Percentiles rank a stretch among this genome's conserved stretches.
Evolutionary conservation across 2,113 vertebrate genomes (phyloP).

Genomic region (Paraplagusia blochii): DNA sequence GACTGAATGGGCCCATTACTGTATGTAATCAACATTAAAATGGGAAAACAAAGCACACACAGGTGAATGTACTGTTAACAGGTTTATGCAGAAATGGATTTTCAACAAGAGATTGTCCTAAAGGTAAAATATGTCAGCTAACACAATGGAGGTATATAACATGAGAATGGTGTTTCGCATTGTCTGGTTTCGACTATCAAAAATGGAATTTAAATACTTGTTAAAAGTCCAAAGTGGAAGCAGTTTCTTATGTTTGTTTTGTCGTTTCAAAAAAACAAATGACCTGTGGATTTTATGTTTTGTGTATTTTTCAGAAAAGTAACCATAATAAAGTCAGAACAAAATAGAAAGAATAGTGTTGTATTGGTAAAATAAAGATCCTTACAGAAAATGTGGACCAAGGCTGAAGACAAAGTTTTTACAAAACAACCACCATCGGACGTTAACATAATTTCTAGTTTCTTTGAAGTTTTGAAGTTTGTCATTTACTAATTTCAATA

Average conservation of each 20-base stretch:
- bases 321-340: not conserved
- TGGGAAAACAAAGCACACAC: conserved; percentile 32
- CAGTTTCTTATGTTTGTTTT: not conserved
- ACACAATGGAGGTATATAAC: conserved; percentile 7
- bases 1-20: conserved; percentile 19
- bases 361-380: not conserved
- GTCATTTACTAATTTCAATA: no score
- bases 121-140: conserved; percentile 6
- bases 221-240: conserved; percentile 12
- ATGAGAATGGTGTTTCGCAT: conserved; percentile 3
- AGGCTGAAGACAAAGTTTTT: not conserved
- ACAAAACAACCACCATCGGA: no score
- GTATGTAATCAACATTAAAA: conserved; percentile 16
- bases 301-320: not conserved
- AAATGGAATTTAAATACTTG: conserved; percentile 27
- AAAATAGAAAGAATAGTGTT: not conserved
- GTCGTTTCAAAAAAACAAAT: not conserved
- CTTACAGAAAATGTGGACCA: not conserved
- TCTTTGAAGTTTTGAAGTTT: no score
- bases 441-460: no score
- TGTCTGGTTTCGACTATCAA: conserved; percentile 24
- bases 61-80: not conserved
- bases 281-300: not conserved
- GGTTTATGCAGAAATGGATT: not conserved
- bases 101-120: conserved; percentile 1